These are phyloP conservation scores for Nymphalis polychloros DNA, from an alignment of 2,888 invertebrate genomes.

Conservation along the genomic window DNA sequence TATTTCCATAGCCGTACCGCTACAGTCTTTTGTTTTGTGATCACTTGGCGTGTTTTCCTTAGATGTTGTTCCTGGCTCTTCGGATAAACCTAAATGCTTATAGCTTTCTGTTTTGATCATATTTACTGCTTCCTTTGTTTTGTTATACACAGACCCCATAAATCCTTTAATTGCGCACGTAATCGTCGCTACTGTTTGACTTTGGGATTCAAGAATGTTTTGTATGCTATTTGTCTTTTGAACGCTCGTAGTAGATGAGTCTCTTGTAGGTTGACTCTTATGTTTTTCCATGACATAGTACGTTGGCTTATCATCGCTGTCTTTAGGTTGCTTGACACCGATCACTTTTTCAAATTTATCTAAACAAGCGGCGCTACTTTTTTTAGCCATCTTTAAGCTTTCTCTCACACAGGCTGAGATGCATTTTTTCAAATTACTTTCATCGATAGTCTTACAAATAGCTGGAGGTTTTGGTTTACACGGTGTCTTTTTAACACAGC, in stretches of 20 bases:
- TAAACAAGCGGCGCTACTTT: slow-evolving; percentile 28
- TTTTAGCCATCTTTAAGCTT: slow-evolving; percentile 32
- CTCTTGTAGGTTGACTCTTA: slow-evolving; percentile 15
- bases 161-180: slow-evolving; percentile 55
- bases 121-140: slow-evolving; percentile 53
- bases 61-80: slow-evolving; percentile 36
- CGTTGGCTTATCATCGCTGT: slow-evolving; percentile 39
- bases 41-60: slow-evolving; percentile 24
- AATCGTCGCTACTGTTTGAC: slow-evolving; percentile 50
- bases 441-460: slow-evolving; percentile 21
- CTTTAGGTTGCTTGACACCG: slow-evolving; percentile 37
- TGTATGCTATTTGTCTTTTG: slow-evolving; percentile 29
- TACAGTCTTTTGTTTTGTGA: slow-evolving; percentile 30
- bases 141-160: slow-evolving; percentile 49
- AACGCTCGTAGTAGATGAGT: slow-evolving; percentile 7
- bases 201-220: slow-evolving; percentile 43
- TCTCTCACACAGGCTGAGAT: slow-evolving; percentile 29
- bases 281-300: slow-evolving; percentile 39
- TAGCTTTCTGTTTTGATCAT: slow-evolving; percentile 49
- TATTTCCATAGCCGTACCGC: slow-evolving; percentile 17
- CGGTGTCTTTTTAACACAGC: slow-evolving; percentile 6
- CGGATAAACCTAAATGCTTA: slow-evolving; percentile 40
- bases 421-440: slow-evolving; percentile 28
- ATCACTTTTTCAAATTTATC: slow-evolving; percentile 37
- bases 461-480: slow-evolving; percentile 16